Base-by-base conservation (phyloP, 2,797 vertebrate species). In the Hozukius guyotensis region DNA sequence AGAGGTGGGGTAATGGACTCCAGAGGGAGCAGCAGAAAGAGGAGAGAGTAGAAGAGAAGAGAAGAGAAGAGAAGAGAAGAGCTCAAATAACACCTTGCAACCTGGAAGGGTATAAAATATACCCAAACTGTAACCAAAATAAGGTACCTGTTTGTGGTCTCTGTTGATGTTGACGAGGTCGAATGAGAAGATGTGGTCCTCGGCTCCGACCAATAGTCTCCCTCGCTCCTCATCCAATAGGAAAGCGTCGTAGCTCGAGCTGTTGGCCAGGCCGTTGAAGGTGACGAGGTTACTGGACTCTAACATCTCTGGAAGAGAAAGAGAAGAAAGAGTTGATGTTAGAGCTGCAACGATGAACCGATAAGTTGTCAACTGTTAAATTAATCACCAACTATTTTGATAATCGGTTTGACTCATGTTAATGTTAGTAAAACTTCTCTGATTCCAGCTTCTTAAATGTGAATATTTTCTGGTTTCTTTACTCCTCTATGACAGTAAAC, bases 161-260 rank as follows among this genome's bases (percentile, higher is more conserved):
- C 97, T 97, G 96, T 96, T 96, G 85, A 99, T 98, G 92, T 98
- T 97, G 91, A 98, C 97, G 77, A 99, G 95, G 95, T 97, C 98
- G 90, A 99, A 99, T 71, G 98, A 99, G 96, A 99, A 98, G 94
- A 99, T 94, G 88, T 99, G 97, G 94, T 99, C 98, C 89, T 99
- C 98, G 12, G 98, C 97, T 85, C 98, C 98, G 63, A 99, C 97
- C 25, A 98, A 96, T 52, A 99, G 96, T 36, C 97, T 96, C 87
- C 98, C 94, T 3, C 97, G 96, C 91, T 99, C 98, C 93, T 99
- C 98, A 6, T 99, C 98, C 96, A 99, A 90, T 83, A 98, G 96
- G 92, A 99, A 99, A 6, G 97, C 96, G 74, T 99, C 97, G 49
- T 99, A 99, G 93, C 96, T 97, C 25, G 98, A 99, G 93, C 98